Base-by-base conservation (phyloP, 2,797 vertebrate genomes). In the Cyclura pinguis region DNA sequence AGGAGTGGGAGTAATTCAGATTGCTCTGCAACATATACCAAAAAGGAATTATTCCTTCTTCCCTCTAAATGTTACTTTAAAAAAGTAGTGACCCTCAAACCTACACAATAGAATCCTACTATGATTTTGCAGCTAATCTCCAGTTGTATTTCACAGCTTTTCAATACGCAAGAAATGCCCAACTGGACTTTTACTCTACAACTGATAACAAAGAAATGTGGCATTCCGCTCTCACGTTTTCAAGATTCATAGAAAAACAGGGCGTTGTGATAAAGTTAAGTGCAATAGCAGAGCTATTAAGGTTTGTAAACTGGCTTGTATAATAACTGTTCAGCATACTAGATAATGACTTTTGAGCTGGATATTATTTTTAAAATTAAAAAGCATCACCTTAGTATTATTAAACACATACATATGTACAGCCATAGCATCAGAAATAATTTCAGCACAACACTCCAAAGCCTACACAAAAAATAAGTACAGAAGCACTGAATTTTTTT, bases 341-440 rank as follows among this genome's bases (percentile, higher is more conserved):
- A 67, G 72, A 67, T 62, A 86, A 20, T 16, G n/a, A 88, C 22
- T 86, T 35, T 50, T 62, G 78, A 85, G 85, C 32, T 59, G 2
- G 59, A 62, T 62, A 86, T 47, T 50, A 20, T 76, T 74, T 90
- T 42, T 64, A 77, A 87, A 92, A 67, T 72, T 89, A 90, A 78
- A 74, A 27, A 74, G 47, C 0, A 87, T 52, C 82, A 74, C 55
- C 64, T 73, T 24, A 38, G 22, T 50, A 64, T 27, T 76, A 42
- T 67, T 42, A 62, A 85, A 86, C 38, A 67, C 10, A 32, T n/a
- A 55, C 22, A 88, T 29, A 32, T 29, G 24, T 50, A 62, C 1
- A 76, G 3, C 20, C 57, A 74, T 27, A 47, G 7, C 24, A 67
- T 8, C 10, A 89, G 22, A 38, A n/a, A 47, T 27, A 16, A 16